Percentiles rank a stretch among this genome's conserved stretches.
These are phyloP conservation scores for Syngnathus rostellatus DNA, from an alignment of 2,797 vertebrate species.

Conservation along the genomic window DNA sequence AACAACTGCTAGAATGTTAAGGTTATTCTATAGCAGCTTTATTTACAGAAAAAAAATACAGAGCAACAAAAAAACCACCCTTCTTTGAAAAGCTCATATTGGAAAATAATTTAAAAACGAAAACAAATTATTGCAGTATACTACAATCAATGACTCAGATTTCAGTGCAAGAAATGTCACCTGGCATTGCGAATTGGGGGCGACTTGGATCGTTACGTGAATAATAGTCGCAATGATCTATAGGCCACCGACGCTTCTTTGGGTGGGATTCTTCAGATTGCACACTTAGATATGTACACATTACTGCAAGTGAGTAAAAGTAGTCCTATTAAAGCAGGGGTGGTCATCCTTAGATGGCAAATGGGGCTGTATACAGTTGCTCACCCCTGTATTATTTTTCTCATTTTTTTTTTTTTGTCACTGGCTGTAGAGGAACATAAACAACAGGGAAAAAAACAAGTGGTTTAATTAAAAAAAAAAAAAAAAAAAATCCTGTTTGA, in stretches of 20 bases:
- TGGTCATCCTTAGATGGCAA: neutral
- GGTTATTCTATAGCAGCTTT: conserved; percentile 84
- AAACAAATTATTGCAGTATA: conserved; percentile 94
- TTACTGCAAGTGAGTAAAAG: conserved; percentile 52
- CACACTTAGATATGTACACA: conserved; percentile 56
- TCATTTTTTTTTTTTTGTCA: conserved; percentile 23
- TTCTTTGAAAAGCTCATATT: conserved; percentile 58
- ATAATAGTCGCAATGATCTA: neutral
- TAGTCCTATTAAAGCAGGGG: conserved; percentile 45
- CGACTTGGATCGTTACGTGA: no score
- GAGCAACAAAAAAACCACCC: conserved; percentile 14
- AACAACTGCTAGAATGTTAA: conserved; percentile 79
- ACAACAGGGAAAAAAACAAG: conserved; percentile 39
- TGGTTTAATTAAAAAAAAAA: conserved; percentile 30
- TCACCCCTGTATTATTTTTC: neutral
- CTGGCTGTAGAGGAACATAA: conserved; percentile 45
- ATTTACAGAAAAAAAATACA: conserved; percentile 88
- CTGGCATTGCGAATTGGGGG: neutral
- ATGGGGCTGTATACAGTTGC: neutral
- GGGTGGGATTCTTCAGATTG: conserved; percentile 61
- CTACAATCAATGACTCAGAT: conserved; percentile 92
- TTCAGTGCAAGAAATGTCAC: conserved; percentile 83
- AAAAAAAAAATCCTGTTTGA: conserved; percentile 24
- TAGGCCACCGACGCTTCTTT: conserved; percentile 19
- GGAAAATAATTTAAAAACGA: conserved; percentile 85